Percentiles rank a stretch among this genome's conserved stretches.
Conservation (phyloP, 2,113 vertebrate genomes). For the Typhlomys cinereus region DNA sequence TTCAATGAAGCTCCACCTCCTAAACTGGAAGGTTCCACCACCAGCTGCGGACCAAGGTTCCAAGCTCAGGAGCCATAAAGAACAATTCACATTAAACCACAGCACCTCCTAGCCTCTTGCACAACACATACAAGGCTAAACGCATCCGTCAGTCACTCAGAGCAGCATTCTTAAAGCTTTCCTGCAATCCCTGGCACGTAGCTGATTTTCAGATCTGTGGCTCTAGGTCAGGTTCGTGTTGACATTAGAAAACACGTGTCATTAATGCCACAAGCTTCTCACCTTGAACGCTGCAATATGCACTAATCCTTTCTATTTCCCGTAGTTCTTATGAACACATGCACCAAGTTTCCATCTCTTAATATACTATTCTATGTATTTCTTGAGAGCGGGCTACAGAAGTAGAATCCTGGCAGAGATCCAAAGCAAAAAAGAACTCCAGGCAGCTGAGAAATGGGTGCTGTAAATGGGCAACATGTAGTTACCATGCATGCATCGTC, state of each 20-base stretch:
- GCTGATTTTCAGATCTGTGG: neutral
- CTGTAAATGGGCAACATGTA: accelerated
- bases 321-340: too few species aligned
- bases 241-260: neutral
- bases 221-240: neutral
- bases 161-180: too few species aligned
- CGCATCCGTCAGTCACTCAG: too few species aligned
- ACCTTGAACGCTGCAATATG: neutral
- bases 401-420: neutral
- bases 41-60: too few species aligned
- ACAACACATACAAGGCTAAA: too few species aligned
- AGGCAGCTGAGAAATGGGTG: neutral
- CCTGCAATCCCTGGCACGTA: neutral
- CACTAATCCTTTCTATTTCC: neutral
- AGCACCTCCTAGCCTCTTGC: too few species aligned
- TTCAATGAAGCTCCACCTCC: too few species aligned
- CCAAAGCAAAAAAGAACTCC: neutral
- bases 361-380: neutral
- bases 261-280: neutral
- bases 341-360: too few species aligned
- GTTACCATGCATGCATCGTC: accelerated
- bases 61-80: too few species aligned
- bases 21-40: too few species aligned
- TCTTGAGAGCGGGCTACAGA: neutral
- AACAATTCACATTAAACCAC: too few species aligned